These are phyloP conservation scores for Craseonycteris thonglongyai DNA, from an alignment of 2,113 vertebrate species.

Conservation along the genomic window DNA sequence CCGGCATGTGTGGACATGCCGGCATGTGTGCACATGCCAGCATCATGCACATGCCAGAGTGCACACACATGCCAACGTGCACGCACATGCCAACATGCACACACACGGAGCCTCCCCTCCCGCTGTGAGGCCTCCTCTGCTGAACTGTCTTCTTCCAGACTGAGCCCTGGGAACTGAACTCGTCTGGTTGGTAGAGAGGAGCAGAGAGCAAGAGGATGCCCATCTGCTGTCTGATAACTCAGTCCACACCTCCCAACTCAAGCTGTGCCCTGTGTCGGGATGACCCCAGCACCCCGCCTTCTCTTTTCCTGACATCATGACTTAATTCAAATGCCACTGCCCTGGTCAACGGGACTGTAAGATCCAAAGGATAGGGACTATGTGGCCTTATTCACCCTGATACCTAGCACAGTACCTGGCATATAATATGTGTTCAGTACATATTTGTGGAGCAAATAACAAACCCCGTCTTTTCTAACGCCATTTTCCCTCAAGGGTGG, in stretches of 20 bases:
- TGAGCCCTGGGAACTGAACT: background rate
- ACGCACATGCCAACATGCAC: too few species aligned
- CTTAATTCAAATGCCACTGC: background rate
- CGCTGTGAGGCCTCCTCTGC: background rate
- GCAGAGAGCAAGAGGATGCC: background rate
- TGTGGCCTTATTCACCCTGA: background rate
- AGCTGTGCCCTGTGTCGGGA: background rate
- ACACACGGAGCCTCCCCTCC: background rate
- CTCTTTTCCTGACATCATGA: background rate
- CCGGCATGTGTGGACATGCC: too few species aligned
- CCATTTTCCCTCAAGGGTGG: background rate
- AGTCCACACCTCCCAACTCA: background rate
- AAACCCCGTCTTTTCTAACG: background rate
- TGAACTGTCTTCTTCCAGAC: background rate
- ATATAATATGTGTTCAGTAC: background rate
- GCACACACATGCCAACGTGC: too few species aligned
- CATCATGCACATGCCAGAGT: too few species aligned
- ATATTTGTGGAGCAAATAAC: background rate
- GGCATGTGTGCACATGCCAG: too few species aligned
- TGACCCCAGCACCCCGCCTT: background rate
- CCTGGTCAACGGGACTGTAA: background rate
- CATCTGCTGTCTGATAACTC: background rate
- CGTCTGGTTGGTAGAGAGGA: background rate
- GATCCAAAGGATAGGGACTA: background rate
- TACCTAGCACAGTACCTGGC: background rate